These are phyloP conservation scores for Heteronetta atricapilla DNA, from an alignment of 2,113 vertebrate species.

Conservation along the genomic window DNA sequence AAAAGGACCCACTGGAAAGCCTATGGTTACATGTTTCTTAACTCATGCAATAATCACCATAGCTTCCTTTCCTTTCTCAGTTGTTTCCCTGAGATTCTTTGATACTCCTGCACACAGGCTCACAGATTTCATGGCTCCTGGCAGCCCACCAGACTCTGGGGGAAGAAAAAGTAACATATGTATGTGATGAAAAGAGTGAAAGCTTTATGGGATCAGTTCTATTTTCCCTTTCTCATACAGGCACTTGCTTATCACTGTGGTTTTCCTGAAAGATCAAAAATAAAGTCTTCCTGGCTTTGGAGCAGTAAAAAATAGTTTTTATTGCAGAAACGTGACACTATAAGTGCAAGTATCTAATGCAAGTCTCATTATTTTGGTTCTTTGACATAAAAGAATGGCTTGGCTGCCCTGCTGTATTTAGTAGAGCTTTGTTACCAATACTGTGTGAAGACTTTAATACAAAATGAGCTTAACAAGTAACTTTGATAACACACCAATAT, in stretches of 20 bases:
- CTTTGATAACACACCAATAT: background rate
- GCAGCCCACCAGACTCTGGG: background rate
- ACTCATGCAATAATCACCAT: background rate
- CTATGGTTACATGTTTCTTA: background rate
- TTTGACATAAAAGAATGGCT: background rate
- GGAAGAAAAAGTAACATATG: background rate
- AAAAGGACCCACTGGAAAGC: background rate
- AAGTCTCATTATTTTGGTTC: background rate
- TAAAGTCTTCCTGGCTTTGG: background rate
- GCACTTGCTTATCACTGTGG: background rate
- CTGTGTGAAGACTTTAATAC: background rate
- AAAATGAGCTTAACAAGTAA: background rate
- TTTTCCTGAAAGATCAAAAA: constrained; percentile 24
- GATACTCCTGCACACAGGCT: background rate
- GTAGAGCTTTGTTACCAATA: background rate
- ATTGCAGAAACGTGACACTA: background rate
- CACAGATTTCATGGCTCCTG: background rate
- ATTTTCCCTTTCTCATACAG: background rate
- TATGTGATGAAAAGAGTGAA: background rate
- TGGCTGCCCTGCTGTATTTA: background rate
- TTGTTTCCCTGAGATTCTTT: background rate
- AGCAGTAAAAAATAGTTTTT: background rate
- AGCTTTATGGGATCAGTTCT: background rate
- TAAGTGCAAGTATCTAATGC: background rate
- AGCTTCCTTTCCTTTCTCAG: background rate